Percentiles rank a stretch among this genome's conserved stretches.
These are phyloP conservation scores for Hypotaenidia philippensis DNA, from an alignment of 2,797 vertebrate genomes.

Conservation along the genomic window DNA sequence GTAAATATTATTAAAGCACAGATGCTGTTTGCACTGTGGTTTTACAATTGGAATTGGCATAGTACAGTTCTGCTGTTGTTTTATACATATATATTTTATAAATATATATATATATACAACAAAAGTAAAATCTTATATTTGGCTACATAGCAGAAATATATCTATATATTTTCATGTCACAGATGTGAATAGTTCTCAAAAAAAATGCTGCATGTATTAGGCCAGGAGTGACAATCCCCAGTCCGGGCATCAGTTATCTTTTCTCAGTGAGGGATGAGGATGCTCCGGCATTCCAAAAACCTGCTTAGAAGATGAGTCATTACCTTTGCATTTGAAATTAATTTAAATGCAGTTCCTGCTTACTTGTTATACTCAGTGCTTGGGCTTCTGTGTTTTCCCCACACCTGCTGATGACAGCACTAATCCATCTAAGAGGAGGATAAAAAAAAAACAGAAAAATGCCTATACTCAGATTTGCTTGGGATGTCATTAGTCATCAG, in stretches of 20 bases:
- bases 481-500: conserved; percentile 53
- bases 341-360: conserved; percentile 37
- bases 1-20: conserved; percentile 8
- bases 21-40: background rate
- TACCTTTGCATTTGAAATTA: conserved; percentile 38
- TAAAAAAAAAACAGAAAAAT: conserved; percentile 3
- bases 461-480: conserved; percentile 13
- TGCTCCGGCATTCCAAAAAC: background rate
- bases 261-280: background rate
- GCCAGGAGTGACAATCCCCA: background rate
- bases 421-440: conserved; percentile 24
- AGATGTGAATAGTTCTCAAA: background rate
- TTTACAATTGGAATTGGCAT: background rate
- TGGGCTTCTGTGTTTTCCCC: conserved; percentile 26
- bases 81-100: background rate
- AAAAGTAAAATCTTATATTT: background rate
- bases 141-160: background rate
- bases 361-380: background rate
- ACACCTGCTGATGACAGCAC: conserved; percentile 47
- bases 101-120: background rate
- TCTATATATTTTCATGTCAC: background rate
- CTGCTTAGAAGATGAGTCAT: background rate
- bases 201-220: background rate
- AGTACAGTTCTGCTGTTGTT: background rate
- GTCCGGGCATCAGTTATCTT: background rate